Base-by-base conservation (phyloP, 1,140 invertebrate genomes). In the Drosophila kurseongensis region DNA sequence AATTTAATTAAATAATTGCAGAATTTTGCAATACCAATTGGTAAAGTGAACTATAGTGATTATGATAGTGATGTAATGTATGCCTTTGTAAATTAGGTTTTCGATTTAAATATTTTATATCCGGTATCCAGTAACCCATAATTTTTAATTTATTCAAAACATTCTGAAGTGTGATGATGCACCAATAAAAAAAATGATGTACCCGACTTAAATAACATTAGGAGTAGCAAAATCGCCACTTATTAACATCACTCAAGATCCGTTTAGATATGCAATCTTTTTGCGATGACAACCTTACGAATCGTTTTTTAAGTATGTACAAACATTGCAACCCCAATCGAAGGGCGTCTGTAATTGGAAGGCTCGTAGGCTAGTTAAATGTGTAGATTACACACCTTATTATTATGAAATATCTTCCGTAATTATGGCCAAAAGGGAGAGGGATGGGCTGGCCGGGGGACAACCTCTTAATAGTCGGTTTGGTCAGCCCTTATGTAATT, bases 301-400 rank as follows among this genome's bases (percentile, higher is more conserved):
- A 84, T 84, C 29, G 54, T 32, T 66, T 71, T 75, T 84, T 67
- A 84, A 83, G 72, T 63, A 80, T 62, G 57, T 60, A 56, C 69
- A 84, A 72, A 62, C 57, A 83, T 63, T 23, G 41, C 13, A 59
- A 44, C 12, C 68, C 57, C 47, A 52, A 63, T 57, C 55, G 29
- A 16, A 48, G 54, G 35, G 32, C 18, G 38, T 44, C 40, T 44
- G 41, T 72, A 81, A 82, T 80, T 80, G 79, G 74, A 29, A 32
- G 63, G 42, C 72, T 51, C 44, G 67, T 62, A 40, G 74, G 56
- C 78, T 75, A 86, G 81, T 71, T 81, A 81, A 85, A 85, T 85
- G 82, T 82, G 66, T 38, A 75, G 78, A 86, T 85, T 85, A 85
- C 83, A 88, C 83, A 88, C 82, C 83, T 82, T 82, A 88, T 88